phyloP scores from a whole-genome alignment of 1,140 invertebrate species.

The Drosophila varians region DNA sequence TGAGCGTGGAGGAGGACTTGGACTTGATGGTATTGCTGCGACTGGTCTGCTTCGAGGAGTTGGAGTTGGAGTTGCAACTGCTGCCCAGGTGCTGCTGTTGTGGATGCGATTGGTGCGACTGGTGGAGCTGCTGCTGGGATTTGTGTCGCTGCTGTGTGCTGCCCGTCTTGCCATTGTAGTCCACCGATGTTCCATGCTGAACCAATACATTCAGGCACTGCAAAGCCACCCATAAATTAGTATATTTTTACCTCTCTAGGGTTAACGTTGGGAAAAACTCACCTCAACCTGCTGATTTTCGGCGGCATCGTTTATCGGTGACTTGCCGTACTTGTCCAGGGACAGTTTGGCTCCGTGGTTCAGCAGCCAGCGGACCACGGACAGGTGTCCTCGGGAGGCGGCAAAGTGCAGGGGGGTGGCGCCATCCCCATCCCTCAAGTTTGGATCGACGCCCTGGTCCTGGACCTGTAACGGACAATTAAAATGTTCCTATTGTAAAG shows the following conservation, averaged over 20 bases:
- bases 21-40: constrained; percentile 82
- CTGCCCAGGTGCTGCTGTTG: constrained; percentile 63
- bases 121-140: constrained; percentile 52
- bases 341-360: constrained; percentile 90
- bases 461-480: constrained; percentile 87
- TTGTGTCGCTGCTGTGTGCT: constrained; percentile 70
- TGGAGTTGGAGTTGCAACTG: constrained; percentile 76
- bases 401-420: constrained; percentile 92
- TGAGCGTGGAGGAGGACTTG: constrained; percentile 79
- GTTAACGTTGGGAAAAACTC: constrained; percentile 26
- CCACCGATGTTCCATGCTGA: constrained; percentile 88
- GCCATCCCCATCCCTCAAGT: constrained; percentile 92
- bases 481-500: no score
- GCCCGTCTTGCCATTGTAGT: constrained; percentile 84
- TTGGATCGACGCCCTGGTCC: constrained; percentile 92
- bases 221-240: neutral
- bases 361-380: constrained; percentile 92
- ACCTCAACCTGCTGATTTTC: constrained; percentile 95
- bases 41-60: constrained; percentile 81
- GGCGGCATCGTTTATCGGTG: constrained; percentile 94
- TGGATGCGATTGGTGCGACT: constrained; percentile 43
- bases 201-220: constrained; percentile 91
- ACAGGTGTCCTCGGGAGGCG: constrained; percentile 91
- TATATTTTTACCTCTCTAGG: neutral
- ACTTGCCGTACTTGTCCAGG: constrained; percentile 93